Conservation (phyloP, 2,888 invertebrate species). For the Diaphora mendica region DNA sequence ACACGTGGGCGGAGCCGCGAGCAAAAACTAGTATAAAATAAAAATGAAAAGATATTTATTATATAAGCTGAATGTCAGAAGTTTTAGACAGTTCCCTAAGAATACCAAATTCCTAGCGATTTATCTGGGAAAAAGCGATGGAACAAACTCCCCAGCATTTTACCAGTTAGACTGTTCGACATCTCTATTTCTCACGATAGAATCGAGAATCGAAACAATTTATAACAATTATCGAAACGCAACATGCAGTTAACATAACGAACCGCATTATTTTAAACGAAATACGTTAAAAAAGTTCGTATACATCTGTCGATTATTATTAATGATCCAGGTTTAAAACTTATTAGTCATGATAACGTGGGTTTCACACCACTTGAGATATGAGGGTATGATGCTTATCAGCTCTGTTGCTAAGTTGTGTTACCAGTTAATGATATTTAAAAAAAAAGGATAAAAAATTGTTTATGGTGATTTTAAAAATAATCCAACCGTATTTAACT, state of each 20-base stretch:
- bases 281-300: slow-evolving; percentile 20
- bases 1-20: no score
- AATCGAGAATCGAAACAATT: slow-evolving; percentile 24
- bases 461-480: no score
- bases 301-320: slow-evolving; percentile 30
- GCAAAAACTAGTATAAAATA: no score
- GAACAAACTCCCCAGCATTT: no score
- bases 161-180: neutral
- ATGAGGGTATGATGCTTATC: slow-evolving; percentile 22
- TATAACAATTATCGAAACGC: slow-evolving; percentile 25
- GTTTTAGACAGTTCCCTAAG: no score
- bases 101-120: no score
- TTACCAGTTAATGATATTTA: neutral
- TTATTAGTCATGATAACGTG: slow-evolving; percentile 22
- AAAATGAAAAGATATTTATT: no score
- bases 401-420: neutral
- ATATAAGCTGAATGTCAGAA: no score
- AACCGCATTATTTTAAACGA: slow-evolving; percentile 21
- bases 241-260: slow-evolving; percentile 20
- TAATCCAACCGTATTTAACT: neutral
- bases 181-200: slow-evolving; percentile 2
- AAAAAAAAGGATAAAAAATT: no score
- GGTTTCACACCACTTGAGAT: slow-evolving; percentile 11
- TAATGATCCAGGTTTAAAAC: slow-evolving; percentile 39
- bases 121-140: no score